Evolutionary conservation across 2,888 invertebrate genomes (phyloP).

Genomic region (Nomada lathburiana): DNA sequence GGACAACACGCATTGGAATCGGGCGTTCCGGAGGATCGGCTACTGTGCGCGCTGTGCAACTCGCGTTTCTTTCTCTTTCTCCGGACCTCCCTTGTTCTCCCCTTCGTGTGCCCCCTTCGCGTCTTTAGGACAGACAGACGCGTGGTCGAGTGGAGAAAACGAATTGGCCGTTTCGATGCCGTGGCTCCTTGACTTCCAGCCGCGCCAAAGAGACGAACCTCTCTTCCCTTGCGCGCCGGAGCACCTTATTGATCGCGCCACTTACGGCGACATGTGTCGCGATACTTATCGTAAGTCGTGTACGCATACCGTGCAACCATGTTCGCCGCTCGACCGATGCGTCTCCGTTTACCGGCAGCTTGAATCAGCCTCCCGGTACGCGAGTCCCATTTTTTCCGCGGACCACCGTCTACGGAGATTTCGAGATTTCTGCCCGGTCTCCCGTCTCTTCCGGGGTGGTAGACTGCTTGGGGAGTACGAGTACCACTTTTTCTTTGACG

Average conservation of each 20-base stretch:
- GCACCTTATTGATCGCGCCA: slow-evolving; percentile 79
- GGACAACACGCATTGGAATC: slow-evolving; percentile 44
- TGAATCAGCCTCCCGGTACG: slow-evolving; percentile 56
- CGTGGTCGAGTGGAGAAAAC: slow-evolving; percentile 30
- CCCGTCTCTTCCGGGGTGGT: slow-evolving; percentile 45
- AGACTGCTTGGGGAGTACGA: background rate
- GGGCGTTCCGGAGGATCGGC: slow-evolving; percentile 36
- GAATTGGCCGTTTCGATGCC: slow-evolving; percentile 56
- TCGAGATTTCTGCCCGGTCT: slow-evolving; percentile 34
- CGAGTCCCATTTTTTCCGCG: slow-evolving; percentile 56
- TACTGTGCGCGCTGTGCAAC: slow-evolving; percentile 17
- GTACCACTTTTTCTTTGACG: background rate
- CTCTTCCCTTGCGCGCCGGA: slow-evolving; percentile 23
- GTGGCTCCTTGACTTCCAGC: slow-evolving; percentile 66
- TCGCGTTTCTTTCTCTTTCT: slow-evolving; percentile 10
- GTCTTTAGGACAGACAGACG: slow-evolving; percentile 7
- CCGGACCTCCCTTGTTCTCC: background rate
- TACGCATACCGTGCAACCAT: slow-evolving; percentile 73
- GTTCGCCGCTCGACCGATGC: slow-evolving; percentile 55
- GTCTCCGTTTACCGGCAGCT: slow-evolving; percentile 45
- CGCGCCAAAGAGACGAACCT: slow-evolving; percentile 72
- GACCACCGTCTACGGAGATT: slow-evolving; percentile 19
- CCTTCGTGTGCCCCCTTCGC: background rate
- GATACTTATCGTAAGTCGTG: slow-evolving; percentile 80
- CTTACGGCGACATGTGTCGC: slow-evolving; percentile 81